Conservation (phyloP, 1,140 invertebrate genomes). For the Rhagoletis pomonella region DNA sequence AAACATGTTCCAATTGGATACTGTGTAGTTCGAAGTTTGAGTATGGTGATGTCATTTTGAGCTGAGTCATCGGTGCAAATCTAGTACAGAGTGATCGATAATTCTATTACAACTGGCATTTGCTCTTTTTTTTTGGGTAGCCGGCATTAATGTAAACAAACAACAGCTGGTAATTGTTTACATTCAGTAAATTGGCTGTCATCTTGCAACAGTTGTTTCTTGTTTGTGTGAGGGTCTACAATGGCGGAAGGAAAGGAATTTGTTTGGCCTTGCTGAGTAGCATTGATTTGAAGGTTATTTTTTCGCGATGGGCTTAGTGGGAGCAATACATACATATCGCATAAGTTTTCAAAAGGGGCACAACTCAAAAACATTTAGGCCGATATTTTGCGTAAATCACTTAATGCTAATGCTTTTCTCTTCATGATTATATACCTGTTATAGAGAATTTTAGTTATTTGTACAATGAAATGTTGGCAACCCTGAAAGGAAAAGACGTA, state of each 20-base stretch:
- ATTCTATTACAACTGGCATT: conserved; percentile 21
- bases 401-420: too few species aligned
- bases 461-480: too few species aligned
- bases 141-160: conserved; percentile 33
- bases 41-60: conserved; percentile 10
- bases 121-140: neutral
- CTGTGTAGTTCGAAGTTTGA: neutral
- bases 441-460: too few species aligned
- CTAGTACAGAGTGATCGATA: neutral
- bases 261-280: too few species aligned
- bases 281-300: neutral
- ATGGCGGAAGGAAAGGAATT: too few species aligned
- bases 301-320: neutral
- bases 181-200: neutral
- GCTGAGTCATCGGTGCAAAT: neutral
- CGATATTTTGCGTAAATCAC: too few species aligned
- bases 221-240: neutral
- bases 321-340: too few species aligned
- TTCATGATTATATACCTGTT: too few species aligned
- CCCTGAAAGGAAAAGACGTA: too few species aligned
- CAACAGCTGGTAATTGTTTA: conserved; percentile 55
- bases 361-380: too few species aligned
- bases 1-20: neutral
- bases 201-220: neutral
- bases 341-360: too few species aligned